Evolutionary conservation across 2,113 vertebrate species (phyloP).

Genomic region (Formicarius rufipectus): DNA sequence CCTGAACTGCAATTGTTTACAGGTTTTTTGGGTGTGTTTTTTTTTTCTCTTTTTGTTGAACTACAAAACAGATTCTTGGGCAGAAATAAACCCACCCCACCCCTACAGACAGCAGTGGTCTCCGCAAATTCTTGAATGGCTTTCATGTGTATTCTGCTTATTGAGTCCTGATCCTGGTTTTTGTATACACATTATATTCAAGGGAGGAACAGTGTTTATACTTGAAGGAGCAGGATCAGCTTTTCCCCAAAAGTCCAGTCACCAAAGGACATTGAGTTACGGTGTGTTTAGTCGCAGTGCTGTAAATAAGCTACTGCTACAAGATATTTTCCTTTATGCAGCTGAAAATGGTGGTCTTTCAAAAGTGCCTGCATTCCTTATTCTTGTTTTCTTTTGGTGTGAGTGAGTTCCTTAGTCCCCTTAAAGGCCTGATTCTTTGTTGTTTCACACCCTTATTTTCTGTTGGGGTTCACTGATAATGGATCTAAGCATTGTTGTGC

Average conservation of each 20-base stretch:
- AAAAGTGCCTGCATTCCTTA: not conserved
- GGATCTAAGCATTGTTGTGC: not conserved
- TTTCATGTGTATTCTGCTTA: not conserved
- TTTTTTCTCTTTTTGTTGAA: not conserved
- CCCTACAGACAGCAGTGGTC: not conserved
- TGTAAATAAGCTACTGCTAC: not conserved
- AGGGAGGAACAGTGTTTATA: not conserved
- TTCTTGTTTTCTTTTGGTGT: not conserved
- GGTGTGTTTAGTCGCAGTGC: not conserved
- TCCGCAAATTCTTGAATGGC: not conserved
- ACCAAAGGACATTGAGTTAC: not conserved
- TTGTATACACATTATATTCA: not conserved
- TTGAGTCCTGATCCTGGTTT: not conserved
- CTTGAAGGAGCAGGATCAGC: not conserved
- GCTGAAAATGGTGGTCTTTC: not conserved
- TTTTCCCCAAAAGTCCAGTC: not conserved
- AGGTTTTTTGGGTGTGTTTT: not conserved
- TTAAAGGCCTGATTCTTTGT: not conserved
- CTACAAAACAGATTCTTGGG: not conserved
- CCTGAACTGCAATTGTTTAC: not conserved
- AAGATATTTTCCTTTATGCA: not conserved
- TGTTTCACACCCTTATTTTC: not conserved
- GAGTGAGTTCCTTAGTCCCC: not conserved
- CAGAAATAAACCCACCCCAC: not conserved
- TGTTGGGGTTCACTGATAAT: not conserved